These are phyloP conservation scores for Drosophila demipolita DNA, from an alignment of 2,888 invertebrate genomes.

Conservation along the genomic window DNA sequence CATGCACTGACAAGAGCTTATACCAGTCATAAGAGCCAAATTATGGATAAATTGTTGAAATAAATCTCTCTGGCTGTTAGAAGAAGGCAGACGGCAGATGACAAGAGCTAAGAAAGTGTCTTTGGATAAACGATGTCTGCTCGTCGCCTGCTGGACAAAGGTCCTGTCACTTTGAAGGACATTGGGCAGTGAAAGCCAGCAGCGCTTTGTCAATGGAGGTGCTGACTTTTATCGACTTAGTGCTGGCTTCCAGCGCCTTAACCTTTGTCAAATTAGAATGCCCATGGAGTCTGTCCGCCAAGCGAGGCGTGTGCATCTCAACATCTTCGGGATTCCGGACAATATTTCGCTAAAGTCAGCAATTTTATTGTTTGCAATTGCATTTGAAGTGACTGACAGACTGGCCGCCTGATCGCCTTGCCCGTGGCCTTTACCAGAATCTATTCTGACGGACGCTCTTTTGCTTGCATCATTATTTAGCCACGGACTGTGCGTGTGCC, in stretches of 20 bases:
- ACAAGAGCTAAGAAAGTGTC: conserved; percentile 22
- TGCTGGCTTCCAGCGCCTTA: conserved; percentile 29
- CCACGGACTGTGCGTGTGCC: conserved; percentile 15
- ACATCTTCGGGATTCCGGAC: background rate
- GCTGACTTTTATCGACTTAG: conserved; percentile 55
- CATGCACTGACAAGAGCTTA: conserved; percentile 11
- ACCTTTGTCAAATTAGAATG: conserved; percentile 52
- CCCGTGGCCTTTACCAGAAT: conserved; percentile 11
- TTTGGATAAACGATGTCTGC: conserved; percentile 24
- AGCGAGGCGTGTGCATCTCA: conserved; percentile 28
- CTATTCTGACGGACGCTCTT: conserved; percentile 22
- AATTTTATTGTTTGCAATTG: conserved; percentile 52
- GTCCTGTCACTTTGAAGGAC: conserved; percentile 2
- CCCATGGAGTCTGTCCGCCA: conserved; percentile 13
- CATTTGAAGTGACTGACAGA: conserved; percentile 42
- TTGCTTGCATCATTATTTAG: conserved; percentile 59
- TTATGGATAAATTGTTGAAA: conserved; percentile 6
- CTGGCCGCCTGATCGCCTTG: background rate
- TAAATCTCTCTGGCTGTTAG: conserved; percentile 9
- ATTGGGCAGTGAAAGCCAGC: conserved; percentile 1
- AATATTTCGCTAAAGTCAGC: conserved; percentile 3
- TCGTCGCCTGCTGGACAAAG: conserved; percentile 6
- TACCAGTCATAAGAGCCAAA: conserved; percentile 16
- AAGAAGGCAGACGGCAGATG: conserved; percentile 17
- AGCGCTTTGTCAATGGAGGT: conserved; percentile 37